phyloP scores from a whole-genome alignment of 2,113 vertebrate species.

The Poecile atricapillus region DNA sequence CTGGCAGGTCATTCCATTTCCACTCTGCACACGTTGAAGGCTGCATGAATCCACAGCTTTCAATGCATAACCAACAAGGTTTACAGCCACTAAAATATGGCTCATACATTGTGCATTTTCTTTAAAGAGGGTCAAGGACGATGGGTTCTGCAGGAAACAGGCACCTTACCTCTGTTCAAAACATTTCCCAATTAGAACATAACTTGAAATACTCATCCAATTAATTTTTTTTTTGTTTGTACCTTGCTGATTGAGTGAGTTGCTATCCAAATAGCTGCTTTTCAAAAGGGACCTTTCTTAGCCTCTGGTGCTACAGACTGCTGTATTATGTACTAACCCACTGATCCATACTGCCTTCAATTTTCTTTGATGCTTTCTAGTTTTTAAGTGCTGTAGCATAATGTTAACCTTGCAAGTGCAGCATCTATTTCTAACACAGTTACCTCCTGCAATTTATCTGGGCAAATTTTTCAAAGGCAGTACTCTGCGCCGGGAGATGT shows the following conservation, averaged over 20 bases:
- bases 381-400: neutral
- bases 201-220: neutral
- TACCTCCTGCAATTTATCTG: neutral
- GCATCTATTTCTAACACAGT: neutral
- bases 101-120: neutral
- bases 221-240: neutral
- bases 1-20: neutral
- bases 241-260: neutral
- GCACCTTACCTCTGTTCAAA: neutral
- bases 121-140: neutral
- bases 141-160: neutral
- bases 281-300: neutral
- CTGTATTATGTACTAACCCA: neutral
- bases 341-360: constrained; percentile 1
- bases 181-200: neutral
- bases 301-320: neutral
- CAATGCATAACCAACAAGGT: neutral
- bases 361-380: neutral
- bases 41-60: neutral
- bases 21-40: neutral
- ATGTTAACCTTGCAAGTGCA: constrained; percentile 6
- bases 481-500: neutral
- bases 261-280: neutral
- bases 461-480: neutral
- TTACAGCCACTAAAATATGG: neutral